phyloP scores from a whole-genome alignment of 2,113 vertebrate species.

The Hystrix brachyura region DNA sequence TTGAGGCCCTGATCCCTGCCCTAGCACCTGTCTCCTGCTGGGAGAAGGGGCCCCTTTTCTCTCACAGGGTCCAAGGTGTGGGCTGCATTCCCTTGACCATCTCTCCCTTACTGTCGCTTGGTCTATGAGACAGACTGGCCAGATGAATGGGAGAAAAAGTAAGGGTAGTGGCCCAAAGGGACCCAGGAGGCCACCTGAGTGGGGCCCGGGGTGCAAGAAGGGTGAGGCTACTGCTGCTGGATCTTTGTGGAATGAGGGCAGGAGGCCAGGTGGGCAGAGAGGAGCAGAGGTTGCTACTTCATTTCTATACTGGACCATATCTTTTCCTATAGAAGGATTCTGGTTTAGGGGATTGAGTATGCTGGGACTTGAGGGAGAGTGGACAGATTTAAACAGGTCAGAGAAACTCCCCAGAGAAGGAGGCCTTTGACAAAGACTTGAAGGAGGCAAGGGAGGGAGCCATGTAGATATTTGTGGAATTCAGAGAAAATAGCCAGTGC shows the following conservation, averaged over 20 bases:
- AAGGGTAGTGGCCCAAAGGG: neutral
- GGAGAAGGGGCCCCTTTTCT: constrained; percentile 21
- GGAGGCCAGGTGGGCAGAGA: neutral
- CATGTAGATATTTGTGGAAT: neutral
- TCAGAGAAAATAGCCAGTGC: constrained; percentile 14
- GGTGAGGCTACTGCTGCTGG: neutral
- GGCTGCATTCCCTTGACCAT: neutral
- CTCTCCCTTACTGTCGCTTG: neutral
- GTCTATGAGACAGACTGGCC: constrained; percentile 1
- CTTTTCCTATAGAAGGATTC: neutral
- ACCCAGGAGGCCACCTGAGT: neutral
- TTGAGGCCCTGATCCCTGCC: neutral
- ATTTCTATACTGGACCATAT: constrained; percentile 9
- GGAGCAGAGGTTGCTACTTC: neutral
- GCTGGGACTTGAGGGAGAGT: neutral
- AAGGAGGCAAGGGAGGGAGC: neutral
- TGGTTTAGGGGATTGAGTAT: neutral
- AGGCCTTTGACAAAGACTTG: constrained; percentile 54
- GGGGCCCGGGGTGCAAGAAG: neutral
- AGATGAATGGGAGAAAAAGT: constrained; percentile 52
- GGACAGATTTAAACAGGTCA: constrained; percentile 24
- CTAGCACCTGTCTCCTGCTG: neutral
- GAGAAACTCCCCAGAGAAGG: constrained; percentile 18
- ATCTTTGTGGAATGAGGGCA: constrained; percentile 30
- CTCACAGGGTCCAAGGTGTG: constrained; percentile 3